Conservation (phyloP, 2,888 invertebrate species). For the Icerya purchasi region DNA sequence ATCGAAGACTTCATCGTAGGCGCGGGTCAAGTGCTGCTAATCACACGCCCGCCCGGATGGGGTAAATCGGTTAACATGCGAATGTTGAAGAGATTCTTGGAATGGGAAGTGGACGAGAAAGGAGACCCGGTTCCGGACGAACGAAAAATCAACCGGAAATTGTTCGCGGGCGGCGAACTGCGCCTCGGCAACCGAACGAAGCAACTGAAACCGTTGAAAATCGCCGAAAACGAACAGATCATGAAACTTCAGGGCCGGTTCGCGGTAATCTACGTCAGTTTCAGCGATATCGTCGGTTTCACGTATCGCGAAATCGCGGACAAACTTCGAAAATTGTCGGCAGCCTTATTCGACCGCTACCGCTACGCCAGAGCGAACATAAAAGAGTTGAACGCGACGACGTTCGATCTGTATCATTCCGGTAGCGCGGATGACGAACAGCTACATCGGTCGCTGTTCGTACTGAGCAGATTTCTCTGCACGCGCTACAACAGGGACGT, state of each 20-base stretch:
- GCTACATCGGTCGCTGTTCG: neutral
- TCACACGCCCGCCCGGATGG: neutral
- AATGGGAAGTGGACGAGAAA: neutral
- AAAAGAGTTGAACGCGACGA: neutral
- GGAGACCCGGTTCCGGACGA: neutral
- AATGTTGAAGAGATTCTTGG: neutral
- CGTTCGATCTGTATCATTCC: neutral
- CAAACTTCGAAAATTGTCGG: conserved; percentile 18
- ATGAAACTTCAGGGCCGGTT: neutral
- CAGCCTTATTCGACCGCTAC: neutral
- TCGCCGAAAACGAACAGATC: neutral
- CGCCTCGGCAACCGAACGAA: neutral
- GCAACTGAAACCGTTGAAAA: neutral
- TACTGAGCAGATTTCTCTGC: neutral
- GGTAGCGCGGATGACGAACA: neutral
- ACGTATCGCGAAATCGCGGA: conserved; percentile 9
- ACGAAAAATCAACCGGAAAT: neutral
- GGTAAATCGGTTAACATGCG: neutral
- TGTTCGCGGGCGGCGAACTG: neutral
- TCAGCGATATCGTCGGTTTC: neutral
- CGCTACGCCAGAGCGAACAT: neutral
- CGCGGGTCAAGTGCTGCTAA: too few relatives aligned
- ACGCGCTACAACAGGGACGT: neutral
- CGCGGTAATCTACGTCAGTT: neutral
- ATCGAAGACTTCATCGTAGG: too few relatives aligned